A percentile compares a stretch with the other conserved stretches of the same genome.
phyloP scores from a whole-genome alignment of 2,113 vertebrate genomes.

The Stigmatopora argus region DNA sequence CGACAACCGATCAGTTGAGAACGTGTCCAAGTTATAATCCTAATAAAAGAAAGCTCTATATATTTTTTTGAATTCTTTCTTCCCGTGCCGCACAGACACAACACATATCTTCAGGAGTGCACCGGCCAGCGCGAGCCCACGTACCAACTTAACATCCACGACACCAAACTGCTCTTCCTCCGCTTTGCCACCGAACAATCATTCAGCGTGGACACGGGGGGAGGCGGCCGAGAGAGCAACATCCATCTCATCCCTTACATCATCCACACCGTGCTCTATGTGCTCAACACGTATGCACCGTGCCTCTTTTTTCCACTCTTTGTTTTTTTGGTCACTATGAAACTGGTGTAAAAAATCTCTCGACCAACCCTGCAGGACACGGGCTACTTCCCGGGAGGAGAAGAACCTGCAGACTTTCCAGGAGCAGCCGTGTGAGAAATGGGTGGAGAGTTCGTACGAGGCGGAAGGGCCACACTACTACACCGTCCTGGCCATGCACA shows the following conservation, averaged over 20 bases:
- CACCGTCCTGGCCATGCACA: constrained; percentile 87
- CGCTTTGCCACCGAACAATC: constrained; percentile 97
- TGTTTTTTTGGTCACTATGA: background rate
- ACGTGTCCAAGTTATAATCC: too few relatives aligned
- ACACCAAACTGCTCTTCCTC: constrained; percentile 94
- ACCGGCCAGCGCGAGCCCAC: constrained; percentile 95
- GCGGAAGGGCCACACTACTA: constrained; percentile 95
- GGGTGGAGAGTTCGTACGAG: constrained; percentile 91
- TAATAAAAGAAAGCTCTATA: background rate
- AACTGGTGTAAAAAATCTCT: background rate
- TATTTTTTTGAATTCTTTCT: background rate
- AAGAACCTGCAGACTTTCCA: constrained; percentile 95
- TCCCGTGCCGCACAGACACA: constrained; percentile 76
- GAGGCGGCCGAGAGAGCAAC: constrained; percentile 96
- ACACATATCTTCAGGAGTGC: constrained; percentile 98
- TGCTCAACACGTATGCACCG: constrained; percentile 91
- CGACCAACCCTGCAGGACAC: constrained; percentile 71
- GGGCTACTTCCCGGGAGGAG: constrained; percentile 92
- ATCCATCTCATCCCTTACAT: constrained; percentile 98
- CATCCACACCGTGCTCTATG: constrained; percentile 97
- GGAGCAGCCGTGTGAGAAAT: constrained; percentile 94
- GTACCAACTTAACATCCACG: constrained; percentile 97
- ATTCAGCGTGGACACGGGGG: constrained; percentile 91
- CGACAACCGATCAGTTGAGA: too few relatives aligned
- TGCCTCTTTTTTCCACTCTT: too few relatives aligned